Percentiles rank a stretch among this genome's conserved stretches.
Evolutionary conservation across 1,140 invertebrate genomes (phyloP).

Genomic region (Holcopasites calliopsidis): DNA sequence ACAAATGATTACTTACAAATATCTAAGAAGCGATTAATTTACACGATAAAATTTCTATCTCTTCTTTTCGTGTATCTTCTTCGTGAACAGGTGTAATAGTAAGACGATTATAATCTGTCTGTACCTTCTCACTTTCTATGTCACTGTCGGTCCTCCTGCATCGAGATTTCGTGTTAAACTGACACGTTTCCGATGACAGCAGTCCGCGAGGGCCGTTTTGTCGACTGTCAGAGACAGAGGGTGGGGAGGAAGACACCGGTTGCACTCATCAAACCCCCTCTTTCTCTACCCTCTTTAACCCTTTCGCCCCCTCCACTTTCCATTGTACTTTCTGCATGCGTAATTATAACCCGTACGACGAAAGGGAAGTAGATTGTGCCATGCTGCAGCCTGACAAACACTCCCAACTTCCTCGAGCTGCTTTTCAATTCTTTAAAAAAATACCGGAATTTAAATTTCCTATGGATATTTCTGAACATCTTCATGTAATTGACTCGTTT

Average conservation of each 20-base stretch:
- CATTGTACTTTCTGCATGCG: conserved; percentile 63
- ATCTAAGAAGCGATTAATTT: background rate
- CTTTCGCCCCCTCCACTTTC: conserved; percentile 48
- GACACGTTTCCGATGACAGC: conserved; percentile 73
- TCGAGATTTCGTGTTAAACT: conserved; percentile 76
- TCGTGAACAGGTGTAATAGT: too few species aligned
- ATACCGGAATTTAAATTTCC: background rate
- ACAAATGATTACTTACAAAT: background rate
- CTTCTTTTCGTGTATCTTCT: background rate
- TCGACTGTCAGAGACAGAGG: conserved; percentile 55
- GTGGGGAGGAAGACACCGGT: conserved; percentile 76
- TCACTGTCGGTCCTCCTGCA: conserved; percentile 61
- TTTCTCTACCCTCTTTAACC: conserved; percentile 58
- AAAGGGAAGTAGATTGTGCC: background rate
- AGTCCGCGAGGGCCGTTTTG: conserved; percentile 68
- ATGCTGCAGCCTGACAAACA: background rate
- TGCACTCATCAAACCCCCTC: conserved; percentile 76
- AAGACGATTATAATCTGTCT: background rate
- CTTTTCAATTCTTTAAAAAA: background rate
- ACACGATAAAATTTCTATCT: background rate
- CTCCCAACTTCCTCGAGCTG: background rate
- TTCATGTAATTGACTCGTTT: too few species aligned
- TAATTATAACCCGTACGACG: conserved; percentile 56
- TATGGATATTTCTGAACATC: too few species aligned
- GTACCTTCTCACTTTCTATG: conserved; percentile 19